Base-by-base conservation (phyloP, 2,888 invertebrate species). In the Incurvaria masculella region DNA sequence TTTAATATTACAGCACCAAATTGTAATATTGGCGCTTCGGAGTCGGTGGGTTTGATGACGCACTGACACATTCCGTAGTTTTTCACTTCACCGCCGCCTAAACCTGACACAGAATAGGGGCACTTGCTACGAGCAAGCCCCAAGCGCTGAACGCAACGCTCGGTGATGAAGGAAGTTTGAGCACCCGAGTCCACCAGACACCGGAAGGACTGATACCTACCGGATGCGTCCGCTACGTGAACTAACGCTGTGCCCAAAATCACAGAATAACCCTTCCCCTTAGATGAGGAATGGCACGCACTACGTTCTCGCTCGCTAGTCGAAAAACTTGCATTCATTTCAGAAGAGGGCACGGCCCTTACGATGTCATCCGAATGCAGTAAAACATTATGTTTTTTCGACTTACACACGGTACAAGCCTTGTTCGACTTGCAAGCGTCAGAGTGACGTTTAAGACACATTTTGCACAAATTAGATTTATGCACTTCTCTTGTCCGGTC, bases 81-180 rank as follows among this genome's bases (percentile, higher is more conserved):
- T n/a, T 40, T 40, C 23, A 49, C 49, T 5, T 16, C 8, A 17
- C 20, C 44, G 8, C 20, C 23, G 1, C 46, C 45, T 4, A 48
- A 27, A 21, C 46, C 48, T 2, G 47, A 17, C 8, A 48, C 41
- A 11, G 43, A 2, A 8, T 48, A 10, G 40, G 23, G 21, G 26
- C 45, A 50, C 1, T 43, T 45, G 4, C 48, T 44, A 21, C 40
- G 16, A 2, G 43, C 41, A n/a, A 50, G 23, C 2, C 47, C 47
- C 2, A 50, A 43, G 10, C 48, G 39, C 16, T 39, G 42, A 2
- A 48, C 48, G 33, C 48, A 50, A 2, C 26, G 11, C 1, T 26
- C 17, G 2, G 48, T 50, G 10, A 50, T 43, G 21, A 50, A 50
- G 20, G 27, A 50, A 21, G 43, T 45, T 17, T 50, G 48, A 2